Percentiles rank a stretch among this genome's conserved stretches.
Evolutionary conservation across 2,113 vertebrate genomes (phyloP).

Genomic region (Crotalus tigris): DNA sequence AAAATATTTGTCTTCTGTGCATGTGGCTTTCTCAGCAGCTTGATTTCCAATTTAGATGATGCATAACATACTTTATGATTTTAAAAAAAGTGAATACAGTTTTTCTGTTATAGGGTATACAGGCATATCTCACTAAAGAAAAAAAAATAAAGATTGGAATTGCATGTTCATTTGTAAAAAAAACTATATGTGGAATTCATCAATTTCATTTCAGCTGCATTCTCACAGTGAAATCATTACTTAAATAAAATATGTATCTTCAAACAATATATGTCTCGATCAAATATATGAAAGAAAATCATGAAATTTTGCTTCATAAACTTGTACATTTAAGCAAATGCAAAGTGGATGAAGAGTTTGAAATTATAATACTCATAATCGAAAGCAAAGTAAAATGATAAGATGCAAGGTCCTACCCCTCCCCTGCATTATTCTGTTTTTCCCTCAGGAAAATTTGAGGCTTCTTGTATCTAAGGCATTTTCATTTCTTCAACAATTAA

Average conservation of each 20-base stretch:
- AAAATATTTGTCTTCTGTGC: neutral
- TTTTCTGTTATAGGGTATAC: neutral
- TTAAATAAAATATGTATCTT: neutral
- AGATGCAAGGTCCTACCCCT: neutral
- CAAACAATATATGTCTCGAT: neutral
- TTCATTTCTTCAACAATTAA: neutral
- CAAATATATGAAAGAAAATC: neutral
- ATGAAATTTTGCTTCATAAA: neutral
- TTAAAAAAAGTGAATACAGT: neutral
- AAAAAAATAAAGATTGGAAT: neutral
- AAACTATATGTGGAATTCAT: neutral
- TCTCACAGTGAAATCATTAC: neutral
- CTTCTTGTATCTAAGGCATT: neutral
- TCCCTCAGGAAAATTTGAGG: neutral
- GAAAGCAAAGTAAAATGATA: neutral
- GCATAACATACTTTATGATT: neutral
- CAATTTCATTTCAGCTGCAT: neutral
- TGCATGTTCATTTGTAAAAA: neutral
- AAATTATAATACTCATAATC: neutral
- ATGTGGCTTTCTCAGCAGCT: neutral
- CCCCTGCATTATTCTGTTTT: neutral
- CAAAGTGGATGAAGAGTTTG: neutral
- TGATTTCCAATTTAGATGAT: neutral
- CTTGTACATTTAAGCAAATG: neutral
- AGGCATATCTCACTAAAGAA: neutral